phyloP scores from a whole-genome alignment of 2,113 vertebrate species.

The Cololabis saira region DNA sequence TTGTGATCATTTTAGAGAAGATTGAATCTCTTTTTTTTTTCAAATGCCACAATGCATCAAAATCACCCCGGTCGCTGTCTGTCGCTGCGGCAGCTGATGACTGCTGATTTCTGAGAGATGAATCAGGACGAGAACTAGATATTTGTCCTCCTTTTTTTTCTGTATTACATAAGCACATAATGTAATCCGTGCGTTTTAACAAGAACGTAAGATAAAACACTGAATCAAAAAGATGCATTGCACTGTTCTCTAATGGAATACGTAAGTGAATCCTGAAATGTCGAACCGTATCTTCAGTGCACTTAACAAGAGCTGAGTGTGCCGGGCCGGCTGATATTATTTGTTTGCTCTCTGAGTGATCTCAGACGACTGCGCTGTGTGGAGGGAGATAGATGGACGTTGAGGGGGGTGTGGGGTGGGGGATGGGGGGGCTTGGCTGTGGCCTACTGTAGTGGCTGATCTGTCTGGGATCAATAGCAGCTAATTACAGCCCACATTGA shows the following conservation, averaged over 20 bases:
- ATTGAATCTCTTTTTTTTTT: slow-evolving; percentile 63
- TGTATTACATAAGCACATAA: slow-evolving; percentile 60
- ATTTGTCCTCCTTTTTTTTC: slow-evolving; percentile 20
- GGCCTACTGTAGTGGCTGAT: slow-evolving; percentile 79
- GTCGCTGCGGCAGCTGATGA: slow-evolving; percentile 55
- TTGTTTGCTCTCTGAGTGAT: slow-evolving; percentile 70
- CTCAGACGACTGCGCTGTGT: slow-evolving; percentile 54
- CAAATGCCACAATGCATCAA: slow-evolving; percentile 64
- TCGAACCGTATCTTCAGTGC: slow-evolving; percentile 66
- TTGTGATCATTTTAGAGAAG: slow-evolving; percentile 69
- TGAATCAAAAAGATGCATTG: slow-evolving; percentile 68
- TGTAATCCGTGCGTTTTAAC: slow-evolving; percentile 68
- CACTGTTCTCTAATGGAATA: slow-evolving; percentile 70
- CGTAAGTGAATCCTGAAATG: slow-evolving; percentile 74
- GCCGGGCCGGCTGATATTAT: slow-evolving; percentile 64
- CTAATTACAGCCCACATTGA: slow-evolving; percentile 84
- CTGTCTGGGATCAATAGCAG: slow-evolving; percentile 80
- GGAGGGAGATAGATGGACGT: slow-evolving; percentile 69
- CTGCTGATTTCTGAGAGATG: slow-evolving; percentile 63
- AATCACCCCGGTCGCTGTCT: slow-evolving; percentile 50
- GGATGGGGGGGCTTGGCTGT: slow-evolving; percentile 75
- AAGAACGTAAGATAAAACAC: slow-evolving; percentile 64
- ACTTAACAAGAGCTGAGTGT: slow-evolving; percentile 69
- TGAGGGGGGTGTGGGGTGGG: slow-evolving; percentile 74
- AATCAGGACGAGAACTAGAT: slow-evolving; percentile 53